Conservation (phyloP, 2,797 vertebrate genomes). For the Cossypha niveicapilla region DNA sequence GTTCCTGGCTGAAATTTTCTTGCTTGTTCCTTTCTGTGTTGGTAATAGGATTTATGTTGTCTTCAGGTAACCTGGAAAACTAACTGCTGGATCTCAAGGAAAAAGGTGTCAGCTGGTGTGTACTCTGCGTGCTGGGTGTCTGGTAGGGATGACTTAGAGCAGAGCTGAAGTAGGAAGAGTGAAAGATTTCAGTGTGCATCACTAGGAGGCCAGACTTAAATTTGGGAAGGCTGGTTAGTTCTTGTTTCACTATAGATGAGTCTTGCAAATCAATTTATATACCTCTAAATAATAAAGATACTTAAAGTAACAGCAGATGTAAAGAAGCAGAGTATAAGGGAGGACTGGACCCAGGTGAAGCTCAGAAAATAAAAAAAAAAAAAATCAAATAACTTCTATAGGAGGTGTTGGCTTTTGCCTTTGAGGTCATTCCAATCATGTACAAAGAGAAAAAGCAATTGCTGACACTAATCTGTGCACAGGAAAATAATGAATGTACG, state of each 20-base stretch:
- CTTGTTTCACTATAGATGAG: not conserved
- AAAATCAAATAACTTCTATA: not conserved
- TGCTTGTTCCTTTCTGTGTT: not conserved
- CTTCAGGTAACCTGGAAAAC: not conserved
- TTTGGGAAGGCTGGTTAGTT: not conserved
- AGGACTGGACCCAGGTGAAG: not conserved
- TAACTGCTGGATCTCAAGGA: not conserved
- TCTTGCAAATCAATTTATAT: not conserved
- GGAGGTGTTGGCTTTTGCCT: not conserved
- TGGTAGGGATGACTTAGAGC: not conserved
- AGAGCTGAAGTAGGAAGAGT: not conserved
- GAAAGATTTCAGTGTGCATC: not conserved
- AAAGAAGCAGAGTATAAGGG: not conserved
- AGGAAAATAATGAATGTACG: not conserved
- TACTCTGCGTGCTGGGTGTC: not conserved
- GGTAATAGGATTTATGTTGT: not conserved
- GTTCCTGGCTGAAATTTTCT: not conserved
- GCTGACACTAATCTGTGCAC: fast-evolving
- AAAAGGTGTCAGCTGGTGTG: not conserved
- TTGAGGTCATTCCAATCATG: not conserved
- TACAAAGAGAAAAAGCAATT: not conserved
- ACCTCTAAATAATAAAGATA: not conserved
- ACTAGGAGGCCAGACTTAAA: not conserved
- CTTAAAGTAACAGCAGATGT: not conserved
- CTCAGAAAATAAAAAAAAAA: not conserved